Conservation (phyloP, 2,888 invertebrate genomes). For the Diploptera punctata region DNA sequence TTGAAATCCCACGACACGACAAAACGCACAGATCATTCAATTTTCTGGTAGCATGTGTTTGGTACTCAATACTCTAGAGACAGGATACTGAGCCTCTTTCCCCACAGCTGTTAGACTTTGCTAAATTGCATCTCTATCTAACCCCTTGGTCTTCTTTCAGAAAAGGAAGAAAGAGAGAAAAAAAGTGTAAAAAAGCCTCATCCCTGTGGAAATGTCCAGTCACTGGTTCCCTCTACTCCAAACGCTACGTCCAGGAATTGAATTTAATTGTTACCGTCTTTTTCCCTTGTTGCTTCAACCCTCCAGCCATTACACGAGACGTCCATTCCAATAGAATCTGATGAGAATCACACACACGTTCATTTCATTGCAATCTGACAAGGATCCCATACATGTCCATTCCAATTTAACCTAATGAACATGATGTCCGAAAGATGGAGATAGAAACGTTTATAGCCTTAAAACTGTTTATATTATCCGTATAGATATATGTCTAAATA, state of each 20-base stretch:
- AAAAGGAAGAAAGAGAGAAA: background rate
- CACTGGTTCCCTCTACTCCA: background rate
- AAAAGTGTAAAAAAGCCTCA: slow-evolving; percentile 3
- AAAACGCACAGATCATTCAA: slow-evolving; percentile 8
- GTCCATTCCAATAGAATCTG: background rate
- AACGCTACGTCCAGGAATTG: slow-evolving; percentile 4
- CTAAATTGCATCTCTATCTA: slow-evolving; percentile 12
- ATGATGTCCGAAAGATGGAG: too few species aligned
- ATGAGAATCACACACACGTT: background rate
- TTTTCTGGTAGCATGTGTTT: slow-evolving; percentile 18
- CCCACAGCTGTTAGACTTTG: background rate
- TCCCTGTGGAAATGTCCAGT: background rate
- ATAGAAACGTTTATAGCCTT: too few species aligned
- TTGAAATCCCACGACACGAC: background rate
- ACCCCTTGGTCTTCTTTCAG: slow-evolving; percentile 17
- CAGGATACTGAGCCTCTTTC: background rate
- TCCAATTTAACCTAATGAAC: too few species aligned
- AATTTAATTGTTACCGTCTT: slow-evolving; percentile 14
- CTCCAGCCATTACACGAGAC: slow-evolving; percentile 9
- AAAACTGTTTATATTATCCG: too few species aligned
- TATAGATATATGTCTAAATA: too few species aligned
- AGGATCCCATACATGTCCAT: too few species aligned
- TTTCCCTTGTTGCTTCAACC: background rate
- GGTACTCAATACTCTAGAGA: background rate
- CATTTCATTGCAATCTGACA: too few species aligned